Evolutionary conservation across 1,140 invertebrate species (phyloP).

Genomic region (Tetranychus urticae): DNA sequence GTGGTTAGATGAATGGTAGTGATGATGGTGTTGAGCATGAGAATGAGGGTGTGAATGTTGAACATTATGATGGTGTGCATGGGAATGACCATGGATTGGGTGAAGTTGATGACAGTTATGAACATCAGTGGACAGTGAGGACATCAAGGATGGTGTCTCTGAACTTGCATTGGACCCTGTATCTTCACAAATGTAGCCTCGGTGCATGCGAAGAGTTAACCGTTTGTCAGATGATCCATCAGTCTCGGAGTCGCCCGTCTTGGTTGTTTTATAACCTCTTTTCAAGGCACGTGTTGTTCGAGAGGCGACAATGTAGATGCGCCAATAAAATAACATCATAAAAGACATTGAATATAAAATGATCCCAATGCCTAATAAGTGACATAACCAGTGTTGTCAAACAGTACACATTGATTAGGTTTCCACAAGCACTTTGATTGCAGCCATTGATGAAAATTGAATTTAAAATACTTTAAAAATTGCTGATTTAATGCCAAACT

Average conservation of each 20-base stretch:
- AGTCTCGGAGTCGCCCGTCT: constrained; percentile 30
- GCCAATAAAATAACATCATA: constrained; percentile 89
- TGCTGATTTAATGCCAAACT: no score
- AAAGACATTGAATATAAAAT: constrained; percentile 85
- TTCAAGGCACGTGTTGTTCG: constrained; percentile 59
- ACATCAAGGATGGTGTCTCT: neutral
- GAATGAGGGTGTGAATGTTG: neutral
- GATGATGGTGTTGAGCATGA: constrained; percentile 21
- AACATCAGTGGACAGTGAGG: neutral
- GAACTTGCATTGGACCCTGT: neutral
- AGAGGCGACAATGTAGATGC: constrained; percentile 74
- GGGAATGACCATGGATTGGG: constrained; percentile 14
- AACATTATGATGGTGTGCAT: constrained; percentile 25
- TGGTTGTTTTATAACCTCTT: constrained; percentile 65
- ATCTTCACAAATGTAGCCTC: constrained; percentile 26
- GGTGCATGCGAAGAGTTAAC: constrained; percentile 68
- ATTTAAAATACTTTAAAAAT: no score
- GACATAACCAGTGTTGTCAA: constrained; percentile 55
- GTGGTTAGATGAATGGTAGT: neutral
- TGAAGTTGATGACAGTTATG: neutral
- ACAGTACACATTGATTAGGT: constrained; percentile 42
- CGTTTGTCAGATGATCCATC: constrained; percentile 44
- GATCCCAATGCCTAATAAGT: constrained; percentile 73
- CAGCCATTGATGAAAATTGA: no score
- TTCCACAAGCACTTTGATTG: neutral